phyloP scores from a whole-genome alignment of 2,888 invertebrate species.

The Osmoderma eremita region DNA sequence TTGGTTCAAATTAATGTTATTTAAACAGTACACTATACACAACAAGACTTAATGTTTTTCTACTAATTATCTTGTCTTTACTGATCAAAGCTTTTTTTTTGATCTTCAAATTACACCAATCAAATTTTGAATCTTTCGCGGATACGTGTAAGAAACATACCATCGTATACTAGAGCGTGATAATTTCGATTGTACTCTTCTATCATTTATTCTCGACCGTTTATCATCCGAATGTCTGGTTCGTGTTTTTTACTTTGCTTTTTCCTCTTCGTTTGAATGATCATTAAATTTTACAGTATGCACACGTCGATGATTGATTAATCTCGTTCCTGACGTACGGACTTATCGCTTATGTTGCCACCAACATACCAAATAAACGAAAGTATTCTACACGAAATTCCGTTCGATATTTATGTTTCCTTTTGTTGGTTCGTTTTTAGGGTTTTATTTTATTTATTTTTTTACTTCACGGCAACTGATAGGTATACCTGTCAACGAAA shows the following conservation, averaged over 20 bases:
- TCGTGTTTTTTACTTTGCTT: constrained; percentile 15
- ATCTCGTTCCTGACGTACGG: constrained; percentile 19
- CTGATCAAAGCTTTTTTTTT: constrained; percentile 2
- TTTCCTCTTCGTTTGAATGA: constrained; percentile 15
- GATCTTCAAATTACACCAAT: constrained; percentile 4
- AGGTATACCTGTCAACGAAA: not conserved
- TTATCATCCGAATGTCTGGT: constrained; percentile 8
- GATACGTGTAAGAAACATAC: not conserved
- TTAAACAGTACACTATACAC: too few species aligned
- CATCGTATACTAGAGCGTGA: not conserved
- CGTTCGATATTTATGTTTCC: constrained; percentile 9
- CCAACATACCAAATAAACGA: constrained; percentile 28
- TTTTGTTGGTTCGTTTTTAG: too few species aligned
- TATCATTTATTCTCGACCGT: constrained; percentile 5
- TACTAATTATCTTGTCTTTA: constrained; percentile 2
- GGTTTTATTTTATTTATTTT: too few species aligned
- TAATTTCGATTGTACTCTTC: constrained; percentile 12
- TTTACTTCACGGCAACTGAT: not conserved
- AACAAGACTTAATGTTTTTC: not conserved
- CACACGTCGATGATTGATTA: constrained; percentile 31
- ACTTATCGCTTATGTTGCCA: constrained; percentile 12
- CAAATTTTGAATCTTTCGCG: not conserved
- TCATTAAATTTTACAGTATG: constrained; percentile 27
- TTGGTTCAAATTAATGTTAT: too few species aligned
- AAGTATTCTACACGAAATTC: constrained; percentile 16